phyloP scores from a whole-genome alignment of 1,140 invertebrate genomes.

The Brevipalpus yothersi region DNA sequence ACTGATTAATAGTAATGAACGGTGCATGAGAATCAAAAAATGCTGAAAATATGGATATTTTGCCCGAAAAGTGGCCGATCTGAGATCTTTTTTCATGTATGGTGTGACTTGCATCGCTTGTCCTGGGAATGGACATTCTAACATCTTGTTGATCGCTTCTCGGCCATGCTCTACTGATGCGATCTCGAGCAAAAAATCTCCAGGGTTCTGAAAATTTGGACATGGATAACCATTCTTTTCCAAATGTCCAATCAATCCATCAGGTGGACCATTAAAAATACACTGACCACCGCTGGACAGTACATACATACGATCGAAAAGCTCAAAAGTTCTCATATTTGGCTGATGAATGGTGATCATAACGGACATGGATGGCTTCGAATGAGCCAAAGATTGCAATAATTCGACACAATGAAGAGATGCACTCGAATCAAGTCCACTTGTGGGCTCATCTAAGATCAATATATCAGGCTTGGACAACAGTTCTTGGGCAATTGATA shows the following conservation, averaged over 20 bases:
- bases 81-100: background rate
- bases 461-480: slow-evolving; percentile 87
- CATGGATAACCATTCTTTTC: background rate
- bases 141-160: background rate
- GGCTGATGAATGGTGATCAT: slow-evolving; percentile 9
- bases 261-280: slow-evolving; percentile 15
- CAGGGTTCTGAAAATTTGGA: slow-evolving; percentile 10
- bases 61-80: background rate
- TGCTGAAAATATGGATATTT: slow-evolving; percentile 4
- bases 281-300: slow-evolving; percentile 11
- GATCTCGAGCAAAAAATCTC: slow-evolving; percentile 9
- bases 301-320: slow-evolving; percentile 6
- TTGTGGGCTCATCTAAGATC: slow-evolving; percentile 87
- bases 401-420: slow-evolving; percentile 52
- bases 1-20: slow-evolving; percentile 2
- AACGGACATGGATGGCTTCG: slow-evolving; percentile 1
- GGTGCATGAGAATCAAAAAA: slow-evolving; percentile 5
- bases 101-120: background rate
- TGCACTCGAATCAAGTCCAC: slow-evolving; percentile 57
- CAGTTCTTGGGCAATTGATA: slow-evolving; percentile 81
- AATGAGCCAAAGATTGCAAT: slow-evolving; percentile 40
- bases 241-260: slow-evolving; percentile 11
- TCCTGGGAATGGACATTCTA: background rate
- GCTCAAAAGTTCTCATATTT: slow-evolving; percentile 5
- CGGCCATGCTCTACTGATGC: slow-evolving; percentile 8